Base-by-base conservation (phyloP, 2,888 invertebrate genomes). In the Bhutanitis thaidina region DNA sequence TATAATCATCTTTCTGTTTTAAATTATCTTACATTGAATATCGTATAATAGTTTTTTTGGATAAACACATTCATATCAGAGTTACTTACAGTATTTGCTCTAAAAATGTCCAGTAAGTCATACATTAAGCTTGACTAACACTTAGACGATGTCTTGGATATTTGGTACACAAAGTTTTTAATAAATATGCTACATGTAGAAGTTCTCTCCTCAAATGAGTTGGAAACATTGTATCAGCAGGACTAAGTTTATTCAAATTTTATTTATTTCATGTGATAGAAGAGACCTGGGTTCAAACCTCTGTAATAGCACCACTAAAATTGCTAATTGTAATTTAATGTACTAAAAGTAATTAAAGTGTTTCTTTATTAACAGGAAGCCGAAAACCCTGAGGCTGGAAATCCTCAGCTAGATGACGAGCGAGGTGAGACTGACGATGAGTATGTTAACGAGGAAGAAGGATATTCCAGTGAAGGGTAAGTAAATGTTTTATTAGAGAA, bases 391-490 rank as follows among this genome's bases (percentile, higher is more conserved):
- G 87, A 88, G 67, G 85, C 81, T 39, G 86, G 80, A 2, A 87
- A 87, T 48, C 85, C 83, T 13, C 77, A 83, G 45, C 53, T 89
- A 1, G 92, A 90, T 57, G 91, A 92, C 59, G 91, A 91, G 50
- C 91, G 90, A 65, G 91, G 88, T 1, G 91, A 91, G 60, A 91
- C 90, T 36, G 93, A 93, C 55, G 93, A 94, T 59, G 93, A 93
- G 59, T 92, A 90, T 50, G 90, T 83, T 0, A 92, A 92, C 43
- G 93, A 93, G 59, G 93, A 92, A 61, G 92, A 91, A 60, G 92
- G 91, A 56, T 93, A 92, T 67, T 91, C 93, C 29, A 92, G 91
- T 49, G 93, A 93, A 80, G 92, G 91, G 93, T 93, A 69, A 74
- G 72, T 59, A 13, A n/a, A n/a, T n/a, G n/a, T n/a, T n/a, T n/a